A percentile compares a stretch with the other conserved stretches of the same genome.
phyloP scores from a whole-genome alignment of 2,113 vertebrate species.

The Petaurus breviceps region DNA sequence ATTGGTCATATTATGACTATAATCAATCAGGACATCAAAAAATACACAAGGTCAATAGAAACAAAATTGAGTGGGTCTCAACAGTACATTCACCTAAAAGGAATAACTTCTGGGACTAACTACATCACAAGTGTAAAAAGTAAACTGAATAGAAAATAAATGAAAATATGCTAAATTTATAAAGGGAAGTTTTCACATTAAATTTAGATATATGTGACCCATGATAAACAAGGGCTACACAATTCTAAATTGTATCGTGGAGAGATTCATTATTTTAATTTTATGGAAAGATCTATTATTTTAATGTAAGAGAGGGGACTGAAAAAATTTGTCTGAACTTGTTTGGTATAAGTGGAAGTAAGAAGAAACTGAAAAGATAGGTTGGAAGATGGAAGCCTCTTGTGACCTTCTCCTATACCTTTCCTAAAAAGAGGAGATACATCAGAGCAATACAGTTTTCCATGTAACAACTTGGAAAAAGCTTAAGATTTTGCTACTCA shows the following conservation, averaged over 20 bases:
- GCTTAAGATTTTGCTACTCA: background rate
- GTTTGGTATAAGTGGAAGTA: background rate
- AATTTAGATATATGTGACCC: background rate
- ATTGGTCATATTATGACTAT: background rate
- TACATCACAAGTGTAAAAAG: background rate
- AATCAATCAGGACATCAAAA: background rate
- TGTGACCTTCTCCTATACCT: background rate
- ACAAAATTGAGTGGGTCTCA: background rate
- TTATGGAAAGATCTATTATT: background rate
- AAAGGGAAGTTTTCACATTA: background rate
- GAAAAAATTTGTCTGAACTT: background rate
- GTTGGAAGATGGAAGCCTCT: background rate
- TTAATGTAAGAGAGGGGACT: background rate
- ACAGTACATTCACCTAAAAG: background rate
- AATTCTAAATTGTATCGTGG: background rate
- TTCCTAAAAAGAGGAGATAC: background rate
- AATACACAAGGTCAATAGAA: background rate
- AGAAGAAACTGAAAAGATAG: background rate
- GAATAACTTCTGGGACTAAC: constrained; percentile 7
- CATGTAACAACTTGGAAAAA: background rate
- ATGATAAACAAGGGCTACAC: background rate
- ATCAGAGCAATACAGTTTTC: background rate
- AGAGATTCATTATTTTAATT: background rate
- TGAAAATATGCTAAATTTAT: background rate
- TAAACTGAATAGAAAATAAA: background rate